These are phyloP conservation scores for Sycophila texana DNA, from an alignment of 2,888 invertebrate species.

Conservation along the genomic window DNA sequence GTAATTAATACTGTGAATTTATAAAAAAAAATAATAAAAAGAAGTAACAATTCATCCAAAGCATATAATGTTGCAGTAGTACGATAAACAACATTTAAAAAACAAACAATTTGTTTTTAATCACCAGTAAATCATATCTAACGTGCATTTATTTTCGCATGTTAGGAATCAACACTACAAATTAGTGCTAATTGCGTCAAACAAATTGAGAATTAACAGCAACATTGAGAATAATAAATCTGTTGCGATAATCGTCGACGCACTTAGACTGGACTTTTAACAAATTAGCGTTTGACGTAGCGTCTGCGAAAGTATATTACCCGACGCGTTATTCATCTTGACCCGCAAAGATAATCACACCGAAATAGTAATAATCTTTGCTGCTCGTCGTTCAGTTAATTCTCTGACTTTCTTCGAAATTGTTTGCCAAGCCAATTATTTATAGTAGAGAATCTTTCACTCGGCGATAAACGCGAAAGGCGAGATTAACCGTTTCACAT, in stretches of 20 bases:
- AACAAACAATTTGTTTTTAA: slow-evolving; percentile 12
- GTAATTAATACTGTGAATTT: neutral
- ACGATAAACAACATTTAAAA: neutral
- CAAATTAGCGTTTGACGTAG: slow-evolving; percentile 50
- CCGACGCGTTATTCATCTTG: slow-evolving; percentile 40
- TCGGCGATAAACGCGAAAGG: neutral
- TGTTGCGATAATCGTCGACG: slow-evolving; percentile 37
- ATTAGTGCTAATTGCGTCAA: slow-evolving; percentile 47
- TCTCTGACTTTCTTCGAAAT: slow-evolving; percentile 8
- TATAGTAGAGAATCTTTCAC: slow-evolving; percentile 21
- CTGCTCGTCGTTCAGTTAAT: slow-evolving; percentile 34
- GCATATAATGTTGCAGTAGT: neutral
- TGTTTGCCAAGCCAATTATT: slow-evolving; percentile 15
- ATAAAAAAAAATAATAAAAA: neutral
- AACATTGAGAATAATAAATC: slow-evolving; percentile 34
- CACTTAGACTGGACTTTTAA: slow-evolving; percentile 25
- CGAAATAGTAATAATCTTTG: slow-evolving; percentile 50
- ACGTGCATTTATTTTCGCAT: slow-evolving; percentile 8
- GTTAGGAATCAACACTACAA: neutral
- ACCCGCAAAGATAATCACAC: slow-evolving; percentile 51
- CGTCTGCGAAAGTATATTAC: slow-evolving; percentile 50
- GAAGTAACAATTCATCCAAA: neutral
- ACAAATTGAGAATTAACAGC: slow-evolving; percentile 51
- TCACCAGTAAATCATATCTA: neutral
- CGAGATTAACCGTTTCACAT: neutral